phyloP scores from a whole-genome alignment of 2,888 invertebrate genomes.

The Metopia argyrocephala region DNA sequence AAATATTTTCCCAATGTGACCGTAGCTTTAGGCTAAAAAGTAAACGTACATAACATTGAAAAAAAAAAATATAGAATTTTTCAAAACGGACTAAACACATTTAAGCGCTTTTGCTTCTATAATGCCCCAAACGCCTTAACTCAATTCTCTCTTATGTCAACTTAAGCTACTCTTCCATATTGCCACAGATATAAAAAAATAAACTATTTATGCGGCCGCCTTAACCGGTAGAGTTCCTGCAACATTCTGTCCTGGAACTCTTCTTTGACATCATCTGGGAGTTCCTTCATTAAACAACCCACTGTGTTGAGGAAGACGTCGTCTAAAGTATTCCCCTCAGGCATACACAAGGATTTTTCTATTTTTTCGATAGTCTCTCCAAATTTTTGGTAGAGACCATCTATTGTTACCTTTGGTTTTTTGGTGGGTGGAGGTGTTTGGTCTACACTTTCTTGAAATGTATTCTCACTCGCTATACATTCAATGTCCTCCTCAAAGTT shows the following conservation, averaged over 20 bases:
- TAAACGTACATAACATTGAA: too few relatives aligned
- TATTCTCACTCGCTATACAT: not conserved
- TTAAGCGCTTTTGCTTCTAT: too few relatives aligned
- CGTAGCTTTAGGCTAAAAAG: too few relatives aligned
- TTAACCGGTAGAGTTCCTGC: slow-evolving; percentile 2
- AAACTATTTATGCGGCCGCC: not conserved
- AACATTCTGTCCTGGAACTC: slow-evolving; percentile 20
- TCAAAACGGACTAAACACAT: too few relatives aligned
- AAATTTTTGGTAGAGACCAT: not conserved
- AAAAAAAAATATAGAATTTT: too few relatives aligned
- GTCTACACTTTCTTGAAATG: not conserved
- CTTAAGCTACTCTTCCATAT: too few relatives aligned
- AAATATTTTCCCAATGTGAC: too few relatives aligned
- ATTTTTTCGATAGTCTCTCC: not conserved
- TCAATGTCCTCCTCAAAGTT: not conserved
- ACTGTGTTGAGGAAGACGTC: not conserved
- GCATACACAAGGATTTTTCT: too few relatives aligned
- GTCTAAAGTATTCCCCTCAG: not conserved
- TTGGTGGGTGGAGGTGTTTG: not conserved
- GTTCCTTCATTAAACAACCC: slow-evolving; percentile 11
- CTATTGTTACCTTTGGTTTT: not conserved
- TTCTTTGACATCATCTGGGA: slow-evolving; percentile 10
- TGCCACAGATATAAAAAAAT: not conserved
- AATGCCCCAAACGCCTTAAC: too few relatives aligned
- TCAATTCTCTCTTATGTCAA: too few relatives aligned